phyloP scores from a whole-genome alignment of 1,140 invertebrate species.

The Cydia pomonella region DNA sequence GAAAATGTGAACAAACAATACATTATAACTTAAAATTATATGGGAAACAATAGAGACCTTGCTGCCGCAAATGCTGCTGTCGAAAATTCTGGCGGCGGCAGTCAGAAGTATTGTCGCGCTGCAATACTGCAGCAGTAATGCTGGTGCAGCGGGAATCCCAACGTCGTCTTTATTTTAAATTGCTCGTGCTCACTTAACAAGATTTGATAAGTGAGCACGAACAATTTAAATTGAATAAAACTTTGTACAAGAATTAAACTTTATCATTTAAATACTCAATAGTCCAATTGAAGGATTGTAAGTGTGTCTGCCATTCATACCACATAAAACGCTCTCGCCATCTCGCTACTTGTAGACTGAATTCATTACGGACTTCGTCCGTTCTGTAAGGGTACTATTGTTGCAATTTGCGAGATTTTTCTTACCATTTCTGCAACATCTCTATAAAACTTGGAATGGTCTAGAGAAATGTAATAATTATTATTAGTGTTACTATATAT shows the following conservation, averaged over 20 bases:
- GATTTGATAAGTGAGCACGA: background rate
- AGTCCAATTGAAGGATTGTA: background rate
- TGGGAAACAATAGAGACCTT: no score
- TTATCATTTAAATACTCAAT: background rate
- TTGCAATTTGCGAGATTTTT: conserved; percentile 9
- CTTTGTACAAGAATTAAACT: background rate
- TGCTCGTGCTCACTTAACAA: no score
- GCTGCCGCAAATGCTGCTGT: no score
- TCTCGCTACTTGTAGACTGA: background rate
- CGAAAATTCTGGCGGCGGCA: no score
- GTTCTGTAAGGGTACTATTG: background rate
- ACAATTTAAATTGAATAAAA: background rate
- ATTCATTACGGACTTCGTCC: conserved; percentile 25
- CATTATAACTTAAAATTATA: no score
- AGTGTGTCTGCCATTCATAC: conserved; percentile 1
- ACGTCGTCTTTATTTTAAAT: no score
- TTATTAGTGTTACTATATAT: no score
- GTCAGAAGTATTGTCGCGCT: no score
- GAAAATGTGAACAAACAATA: no score
- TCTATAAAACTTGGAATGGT: background rate
- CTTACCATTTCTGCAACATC: conserved; percentile 8
- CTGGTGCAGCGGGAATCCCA: no score
- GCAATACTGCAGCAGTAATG: no score
- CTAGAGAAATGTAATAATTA: no score
- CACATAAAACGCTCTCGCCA: background rate